Conservation (phyloP, 2,797 vertebrate genomes). For the Mycteria americana region DNA sequence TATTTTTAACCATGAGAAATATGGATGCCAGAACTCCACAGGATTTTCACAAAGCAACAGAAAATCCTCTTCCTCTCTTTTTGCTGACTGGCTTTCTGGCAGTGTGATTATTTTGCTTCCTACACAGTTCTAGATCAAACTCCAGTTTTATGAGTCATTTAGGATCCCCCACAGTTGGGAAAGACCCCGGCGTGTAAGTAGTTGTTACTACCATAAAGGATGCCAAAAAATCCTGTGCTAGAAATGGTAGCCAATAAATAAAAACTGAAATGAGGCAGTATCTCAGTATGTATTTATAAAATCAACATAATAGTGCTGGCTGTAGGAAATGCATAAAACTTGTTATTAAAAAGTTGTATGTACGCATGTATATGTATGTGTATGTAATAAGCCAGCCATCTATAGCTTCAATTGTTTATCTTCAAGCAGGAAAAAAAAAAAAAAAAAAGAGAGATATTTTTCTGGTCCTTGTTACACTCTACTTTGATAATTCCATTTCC, state of each 20-base stretch:
- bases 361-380: background rate
- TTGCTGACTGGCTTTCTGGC: slow-evolving; percentile 28
- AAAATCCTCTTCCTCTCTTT: background rate
- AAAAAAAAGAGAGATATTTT: background rate
- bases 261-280: background rate
- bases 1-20: background rate
- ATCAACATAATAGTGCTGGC: background rate
- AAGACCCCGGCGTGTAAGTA: background rate
- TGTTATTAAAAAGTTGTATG: background rate
- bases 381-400: background rate
- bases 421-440: background rate
- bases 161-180: slow-evolving; percentile 45
- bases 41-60: background rate
- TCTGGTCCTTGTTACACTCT: background rate
- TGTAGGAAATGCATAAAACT: background rate
- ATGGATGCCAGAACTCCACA: background rate
- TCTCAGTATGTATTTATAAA: background rate
- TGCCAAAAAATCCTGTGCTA: background rate
- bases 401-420: background rate
- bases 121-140: slow-evolving; percentile 47
- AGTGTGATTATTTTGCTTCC: slow-evolving; percentile 39
- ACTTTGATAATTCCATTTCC: background rate
- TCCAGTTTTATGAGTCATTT: slow-evolving; percentile 14
- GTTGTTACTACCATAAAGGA: background rate
- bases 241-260: background rate